These are phyloP conservation scores for Acanthosepion pharaonis DNA, from an alignment of 2,888 invertebrate genomes.

Conservation along the genomic window DNA sequence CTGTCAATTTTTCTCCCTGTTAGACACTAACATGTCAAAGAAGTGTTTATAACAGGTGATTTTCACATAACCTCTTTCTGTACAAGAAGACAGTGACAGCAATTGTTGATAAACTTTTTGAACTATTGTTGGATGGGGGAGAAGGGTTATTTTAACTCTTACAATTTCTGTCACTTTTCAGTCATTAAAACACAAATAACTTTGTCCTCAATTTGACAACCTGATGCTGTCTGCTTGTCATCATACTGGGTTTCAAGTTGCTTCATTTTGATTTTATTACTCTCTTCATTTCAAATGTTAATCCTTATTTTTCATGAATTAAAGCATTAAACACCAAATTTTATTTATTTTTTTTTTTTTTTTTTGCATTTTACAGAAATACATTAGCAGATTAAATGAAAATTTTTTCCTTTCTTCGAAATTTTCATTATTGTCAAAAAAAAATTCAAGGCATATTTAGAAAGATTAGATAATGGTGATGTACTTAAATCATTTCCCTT, in stretches of 20 bases:
- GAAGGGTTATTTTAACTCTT: not conserved
- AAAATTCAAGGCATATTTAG: too few species aligned
- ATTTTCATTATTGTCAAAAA: too few species aligned
- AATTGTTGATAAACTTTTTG: not conserved
- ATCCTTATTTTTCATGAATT: not conserved
- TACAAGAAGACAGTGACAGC: not conserved
- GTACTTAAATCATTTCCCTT: not conserved
- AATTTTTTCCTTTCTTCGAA: too few species aligned
- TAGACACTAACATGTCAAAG: not conserved
- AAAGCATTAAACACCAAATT: not conserved
- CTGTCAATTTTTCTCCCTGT: slow-evolving; percentile 35
- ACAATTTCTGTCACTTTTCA: not conserved
- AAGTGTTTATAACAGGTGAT: too few species aligned
- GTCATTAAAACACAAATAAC: not conserved
- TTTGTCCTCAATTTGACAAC: not conserved
- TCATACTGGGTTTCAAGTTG: not conserved
- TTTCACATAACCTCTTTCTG: not conserved
- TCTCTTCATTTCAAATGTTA: not conserved
- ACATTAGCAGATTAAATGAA: too few species aligned
- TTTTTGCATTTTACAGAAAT: not conserved
- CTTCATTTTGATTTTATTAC: not conserved
- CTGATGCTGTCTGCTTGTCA: not conserved
- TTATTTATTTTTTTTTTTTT: not conserved
- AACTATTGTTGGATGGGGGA: not conserved
- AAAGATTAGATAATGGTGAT: not conserved